Evolutionary conservation across 1,140 invertebrate species (phyloP).

Genomic region (Drosophila arizonae): DNA sequence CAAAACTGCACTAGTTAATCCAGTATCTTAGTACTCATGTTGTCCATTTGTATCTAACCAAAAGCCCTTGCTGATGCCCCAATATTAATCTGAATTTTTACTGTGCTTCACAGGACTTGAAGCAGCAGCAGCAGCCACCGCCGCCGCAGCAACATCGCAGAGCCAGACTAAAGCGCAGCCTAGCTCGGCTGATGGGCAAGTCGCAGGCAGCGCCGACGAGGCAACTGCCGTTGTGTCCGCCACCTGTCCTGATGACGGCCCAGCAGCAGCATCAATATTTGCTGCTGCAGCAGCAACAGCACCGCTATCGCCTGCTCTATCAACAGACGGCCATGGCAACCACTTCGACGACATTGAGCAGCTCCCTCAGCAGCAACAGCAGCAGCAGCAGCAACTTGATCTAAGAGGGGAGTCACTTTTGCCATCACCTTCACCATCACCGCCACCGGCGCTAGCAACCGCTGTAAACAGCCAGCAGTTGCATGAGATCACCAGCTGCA

Average conservation of each 20-base stretch:
- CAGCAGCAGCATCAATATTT: constrained; percentile 72
- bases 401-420: constrained; percentile 38
- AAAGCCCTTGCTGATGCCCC: background rate
- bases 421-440: constrained; percentile 10
- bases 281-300: constrained; percentile 60
- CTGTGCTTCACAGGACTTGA: constrained; percentile 56
- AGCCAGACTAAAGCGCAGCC: constrained; percentile 68
- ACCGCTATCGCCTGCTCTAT: constrained; percentile 71
- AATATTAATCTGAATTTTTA: constrained; percentile 9
- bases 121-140: constrained; percentile 17
- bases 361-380: constrained; percentile 56
- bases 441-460: constrained; percentile 7
- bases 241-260: constrained; percentile 48
- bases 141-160: constrained; percentile 50
- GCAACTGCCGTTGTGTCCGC: constrained; percentile 5
- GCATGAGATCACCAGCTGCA: constrained; percentile 39
- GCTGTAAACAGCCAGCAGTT: constrained; percentile 19
- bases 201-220: constrained; percentile 17
- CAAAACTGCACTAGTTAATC: constrained; percentile 29
- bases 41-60: constrained; percentile 11
- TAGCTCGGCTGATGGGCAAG: constrained; percentile 67
- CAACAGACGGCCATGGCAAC: constrained; percentile 72
- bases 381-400: constrained; percentile 64
- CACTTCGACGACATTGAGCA: constrained; percentile 60
- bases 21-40: constrained; percentile 39